Base-by-base conservation (phyloP, 2,797 vertebrate species). In the Luscinia megarhynchos region DNA sequence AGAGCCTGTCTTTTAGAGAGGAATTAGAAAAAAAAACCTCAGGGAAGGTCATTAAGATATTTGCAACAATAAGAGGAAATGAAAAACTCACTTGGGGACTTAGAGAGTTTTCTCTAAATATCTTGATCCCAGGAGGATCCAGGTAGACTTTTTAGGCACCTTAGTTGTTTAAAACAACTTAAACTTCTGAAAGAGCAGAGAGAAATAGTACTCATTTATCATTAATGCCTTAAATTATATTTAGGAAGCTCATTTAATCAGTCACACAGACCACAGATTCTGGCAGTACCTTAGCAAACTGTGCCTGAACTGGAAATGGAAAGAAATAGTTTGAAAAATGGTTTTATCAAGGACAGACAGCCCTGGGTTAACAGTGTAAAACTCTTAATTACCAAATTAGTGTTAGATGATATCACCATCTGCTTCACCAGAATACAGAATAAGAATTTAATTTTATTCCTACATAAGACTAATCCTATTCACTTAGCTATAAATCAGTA, bases 141-240 rank as follows among this genome's bases (percentile, higher is more conserved):
- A 94, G 78, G 22, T 66, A 68, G 72, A 77, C 11, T 21, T 94
- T 79, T 88, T 57, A 79, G 40, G 29, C 34, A 50, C 27, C 22
- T 62, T 53, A 68, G n/a, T 64, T 91, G 58, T 75, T 89, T 91
- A 54, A 94, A 91, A 84, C 12, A 93, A 72, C 24, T 92, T 72
- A 80, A 81, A 93, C 32, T 92, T 89, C 57, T 86, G 75, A 82
- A 87, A 82, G 50, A 94, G 11, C 55, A 64, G 74, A 77, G n/a
- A 79, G 77, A 93, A 94, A 96, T 78, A 91, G 91, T 45, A 79
- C 51, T 90, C 77, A 95, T 96, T 95, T 92, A 87, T 90, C 88
- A 90, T 94, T 94, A 84, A 95, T 84, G 67, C 15, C 27, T 76
- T 67, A 95, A 93, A 93, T 93, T 93, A 90, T 95, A 94, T 95